Percentiles rank a stretch among this genome's conserved stretches.
Conservation (phyloP, 2,888 invertebrate genomes). For the Parnassius apollo region DNA sequence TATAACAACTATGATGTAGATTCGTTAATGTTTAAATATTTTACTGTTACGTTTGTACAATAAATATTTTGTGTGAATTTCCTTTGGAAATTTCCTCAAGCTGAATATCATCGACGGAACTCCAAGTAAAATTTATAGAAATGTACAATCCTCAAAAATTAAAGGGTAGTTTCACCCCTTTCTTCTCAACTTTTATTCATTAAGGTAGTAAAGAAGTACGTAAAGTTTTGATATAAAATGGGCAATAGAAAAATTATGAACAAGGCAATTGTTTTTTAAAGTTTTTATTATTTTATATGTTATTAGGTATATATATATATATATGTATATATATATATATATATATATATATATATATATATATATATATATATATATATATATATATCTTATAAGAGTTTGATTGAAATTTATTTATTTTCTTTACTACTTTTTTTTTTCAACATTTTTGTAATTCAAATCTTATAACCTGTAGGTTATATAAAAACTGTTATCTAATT, state of each 20-base stretch:
- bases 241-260: conserved; percentile 1
- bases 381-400: too few relatives aligned
- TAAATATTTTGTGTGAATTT: not conserved
- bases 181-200: conserved; percentile 6
- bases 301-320: too few relatives aligned
- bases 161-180: conserved; percentile 6
- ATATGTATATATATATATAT: too few relatives aligned
- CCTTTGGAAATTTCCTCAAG: not conserved
- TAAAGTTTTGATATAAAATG: conserved; percentile 8
- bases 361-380: too few relatives aligned
- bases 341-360: too few relatives aligned
- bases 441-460: too few relatives aligned
- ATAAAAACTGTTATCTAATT: too few relatives aligned
- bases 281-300: conserved; percentile 11
- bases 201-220: conserved; percentile 6
- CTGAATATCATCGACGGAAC: not conserved
- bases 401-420: too few relatives aligned
- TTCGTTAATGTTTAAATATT: not conserved
- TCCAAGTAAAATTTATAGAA: conserved; percentile 6
- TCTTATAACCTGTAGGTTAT: too few relatives aligned
- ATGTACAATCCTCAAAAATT: conserved; percentile 10
- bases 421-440: too few relatives aligned
- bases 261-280: conserved; percentile 6
- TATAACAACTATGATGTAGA: not conserved
- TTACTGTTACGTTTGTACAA: too few relatives aligned